phyloP scores from a whole-genome alignment of 2,113 vertebrate genomes.

The Tupaia chinensis region DNA sequence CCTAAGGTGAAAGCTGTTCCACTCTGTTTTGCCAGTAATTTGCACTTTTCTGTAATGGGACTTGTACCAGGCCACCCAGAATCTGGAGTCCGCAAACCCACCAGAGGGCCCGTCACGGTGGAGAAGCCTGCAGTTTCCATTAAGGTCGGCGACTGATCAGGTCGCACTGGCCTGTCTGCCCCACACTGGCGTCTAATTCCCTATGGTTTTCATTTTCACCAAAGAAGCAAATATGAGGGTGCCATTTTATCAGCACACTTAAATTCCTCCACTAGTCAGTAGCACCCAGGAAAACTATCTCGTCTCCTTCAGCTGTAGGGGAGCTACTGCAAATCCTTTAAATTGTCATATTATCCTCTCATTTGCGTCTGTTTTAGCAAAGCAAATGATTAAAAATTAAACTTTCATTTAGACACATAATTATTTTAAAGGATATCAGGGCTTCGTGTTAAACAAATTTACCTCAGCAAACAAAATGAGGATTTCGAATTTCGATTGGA shows the following conservation, averaged over 20 bases:
- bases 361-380: slow-evolving; percentile 69
- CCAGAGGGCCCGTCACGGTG: neutral
- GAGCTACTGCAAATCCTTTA: slow-evolving; percentile 58
- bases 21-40: neutral
- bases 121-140: neutral
- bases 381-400: slow-evolving; percentile 79
- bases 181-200: neutral
- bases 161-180: neutral
- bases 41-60: neutral
- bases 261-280: slow-evolving; percentile 45
- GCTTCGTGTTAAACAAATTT: slow-evolving; percentile 70
- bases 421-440: slow-evolving; percentile 75
- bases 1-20: slow-evolving; percentile 15
- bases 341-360: slow-evolving; percentile 53
- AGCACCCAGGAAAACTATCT: neutral
- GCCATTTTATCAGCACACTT: neutral
- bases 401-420: slow-evolving; percentile 77
- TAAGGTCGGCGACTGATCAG: neutral
- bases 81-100: neutral
- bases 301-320: slow-evolving; percentile 38
- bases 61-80: neutral
- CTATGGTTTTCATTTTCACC: slow-evolving; percentile 17
- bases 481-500: slow-evolving; percentile 51
- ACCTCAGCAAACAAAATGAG: slow-evolving; percentile 69
- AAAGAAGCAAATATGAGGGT: neutral